A percentile compares a stretch with the other conserved stretches of the same genome.
phyloP scores from a whole-genome alignment of 2,888 invertebrate species.

The Frankliniella intonsa region DNA sequence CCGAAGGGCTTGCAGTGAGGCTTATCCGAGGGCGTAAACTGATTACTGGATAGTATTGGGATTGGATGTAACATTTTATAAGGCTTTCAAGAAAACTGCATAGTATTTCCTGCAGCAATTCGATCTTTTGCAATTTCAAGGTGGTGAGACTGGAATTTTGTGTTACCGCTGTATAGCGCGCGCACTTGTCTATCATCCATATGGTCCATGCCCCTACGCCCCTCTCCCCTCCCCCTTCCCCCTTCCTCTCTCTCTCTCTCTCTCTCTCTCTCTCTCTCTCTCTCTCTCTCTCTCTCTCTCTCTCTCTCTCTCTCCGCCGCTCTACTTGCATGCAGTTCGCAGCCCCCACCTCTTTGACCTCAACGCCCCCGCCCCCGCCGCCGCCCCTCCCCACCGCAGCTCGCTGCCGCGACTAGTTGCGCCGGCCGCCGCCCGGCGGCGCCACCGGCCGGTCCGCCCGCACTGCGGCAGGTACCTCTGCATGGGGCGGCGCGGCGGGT shows the following conservation, averaged over 20 bases:
- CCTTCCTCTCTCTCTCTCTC: background rate
- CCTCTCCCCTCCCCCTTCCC: background rate
- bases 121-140: too few species aligned
- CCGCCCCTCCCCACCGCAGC: background rate
- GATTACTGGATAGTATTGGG: too few species aligned
- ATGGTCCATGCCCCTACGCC: background rate
- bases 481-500: background rate
- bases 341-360: background rate
- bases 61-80: too few species aligned
- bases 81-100: too few species aligned
- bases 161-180: background rate
- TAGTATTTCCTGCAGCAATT: too few species aligned
- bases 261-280: conserved; percentile 10
- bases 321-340: background rate
- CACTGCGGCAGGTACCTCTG: background rate
- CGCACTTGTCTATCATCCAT: background rate
- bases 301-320: background rate
- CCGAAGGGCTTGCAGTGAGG: too few species aligned
- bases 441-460: background rate
- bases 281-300: background rate
- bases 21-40: too few species aligned
- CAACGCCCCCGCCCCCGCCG: background rate
- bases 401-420: background rate
- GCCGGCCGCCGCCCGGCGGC: background rate
- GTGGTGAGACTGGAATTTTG: too few species aligned